Conservation (phyloP, 2,888 invertebrate genomes). For the Apotomis betuletana region DNA sequence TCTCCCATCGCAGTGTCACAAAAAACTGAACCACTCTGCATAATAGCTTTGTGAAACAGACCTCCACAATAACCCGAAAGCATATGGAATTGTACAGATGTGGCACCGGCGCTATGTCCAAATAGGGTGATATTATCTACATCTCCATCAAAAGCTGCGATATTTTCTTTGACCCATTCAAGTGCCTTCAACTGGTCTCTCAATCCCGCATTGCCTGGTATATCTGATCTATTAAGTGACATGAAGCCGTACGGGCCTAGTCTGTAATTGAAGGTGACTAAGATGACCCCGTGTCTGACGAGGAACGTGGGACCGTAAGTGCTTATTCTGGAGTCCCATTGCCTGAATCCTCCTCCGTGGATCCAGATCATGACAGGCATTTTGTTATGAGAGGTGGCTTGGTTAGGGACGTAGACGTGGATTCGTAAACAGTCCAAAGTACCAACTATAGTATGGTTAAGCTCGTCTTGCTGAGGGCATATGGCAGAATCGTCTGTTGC, state of each 20-base stretch:
- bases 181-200: slow-evolving; percentile 42
- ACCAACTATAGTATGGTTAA: slow-evolving; percentile 56
- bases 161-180: slow-evolving; percentile 41
- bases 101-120: slow-evolving; percentile 41
- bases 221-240: slow-evolving; percentile 32
- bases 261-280: slow-evolving; percentile 48
- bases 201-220: slow-evolving; percentile 42
- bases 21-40: slow-evolving; percentile 29
- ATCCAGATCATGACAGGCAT: slow-evolving; percentile 69
- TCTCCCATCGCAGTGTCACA: not conserved
- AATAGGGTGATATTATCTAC: slow-evolving; percentile 30
- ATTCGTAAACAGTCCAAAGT: slow-evolving; percentile 83
- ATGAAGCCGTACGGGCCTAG: slow-evolving; percentile 41
- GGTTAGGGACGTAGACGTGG: slow-evolving; percentile 83
- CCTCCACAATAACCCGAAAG: slow-evolving; percentile 3
- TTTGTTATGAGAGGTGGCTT: slow-evolving; percentile 45
- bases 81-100: slow-evolving; percentile 20
- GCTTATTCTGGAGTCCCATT: slow-evolving; percentile 55
- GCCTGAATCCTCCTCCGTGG: slow-evolving; percentile 64
- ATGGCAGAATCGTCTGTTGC: slow-evolving; percentile 56
- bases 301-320: slow-evolving; percentile 58
- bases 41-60: slow-evolving; percentile 31
- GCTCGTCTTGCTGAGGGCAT: slow-evolving; percentile 55
- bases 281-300: slow-evolving; percentile 57
- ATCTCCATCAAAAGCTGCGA: slow-evolving; percentile 42